Base-by-base conservation (phyloP, 2,888 invertebrate species). In the Cerceris ruficornis region DNA sequence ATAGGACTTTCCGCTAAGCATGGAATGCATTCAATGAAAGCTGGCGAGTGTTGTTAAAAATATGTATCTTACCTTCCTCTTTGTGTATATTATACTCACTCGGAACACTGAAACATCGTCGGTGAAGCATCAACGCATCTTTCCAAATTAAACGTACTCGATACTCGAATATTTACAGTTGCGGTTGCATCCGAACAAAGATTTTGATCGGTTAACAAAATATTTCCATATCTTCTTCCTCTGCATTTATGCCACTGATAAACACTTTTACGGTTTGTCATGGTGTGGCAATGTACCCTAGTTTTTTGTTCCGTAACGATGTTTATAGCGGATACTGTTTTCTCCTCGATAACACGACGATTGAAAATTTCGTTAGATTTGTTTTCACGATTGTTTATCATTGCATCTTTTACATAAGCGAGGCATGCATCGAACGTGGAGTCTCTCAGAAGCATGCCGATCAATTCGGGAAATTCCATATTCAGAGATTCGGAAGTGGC, bases 61-160 rank as follows among this genome's bases (percentile, higher is more conserved):
- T 1, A 58, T 5, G 0, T 42, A 55, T 74, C 7, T 6, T 42
- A n/a, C 8, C 2, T n/a, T 43, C 50, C 15, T 39, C 11, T 28
- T 58, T 15, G 14, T 58, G 6, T 64, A 57, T 69, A 11, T 58
- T 93, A 79, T 92, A 91, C 93, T 15, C 92, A 87, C 86, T 92
- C 92, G 50, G 93, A 93, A 91, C 81, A 93, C 69, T 92, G 86
- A 83, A 94, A 94, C 65, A 95, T 83, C 28, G 94, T 93, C 17
- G 97, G 96, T 13, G 96, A 94, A 8, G 96, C 95, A 93, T 98
- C 98, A 9, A 98, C 95, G 93, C 98, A 98, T 92, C 97, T 98
- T 54, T 94, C 93, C 65, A 96, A 94, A 91, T 96, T 92, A 90
- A 93, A 94, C 5, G 69, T 80, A 92, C 93, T 95, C 95, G 75